These are phyloP conservation scores for Mormyrops boulengeri DNA, from an alignment of 2,797 vertebrate genomes.

Conservation along the genomic window DNA sequence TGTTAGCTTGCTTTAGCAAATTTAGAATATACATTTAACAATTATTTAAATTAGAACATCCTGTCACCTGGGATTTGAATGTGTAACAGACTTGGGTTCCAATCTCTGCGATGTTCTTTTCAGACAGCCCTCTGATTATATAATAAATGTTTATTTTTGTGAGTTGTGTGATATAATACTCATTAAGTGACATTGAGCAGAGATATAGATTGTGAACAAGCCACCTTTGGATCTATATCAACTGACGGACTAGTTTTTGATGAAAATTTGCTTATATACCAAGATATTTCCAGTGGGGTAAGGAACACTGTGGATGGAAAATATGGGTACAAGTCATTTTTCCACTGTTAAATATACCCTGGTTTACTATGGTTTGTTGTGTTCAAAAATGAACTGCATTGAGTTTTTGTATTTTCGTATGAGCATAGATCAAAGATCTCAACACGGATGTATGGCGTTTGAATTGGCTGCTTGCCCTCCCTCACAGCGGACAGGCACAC, in stretches of 20 bases:
- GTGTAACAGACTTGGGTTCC: not conserved
- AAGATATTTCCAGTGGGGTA: not conserved
- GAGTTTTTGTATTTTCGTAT: not conserved
- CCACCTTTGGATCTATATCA: not conserved
- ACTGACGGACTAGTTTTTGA: not conserved
- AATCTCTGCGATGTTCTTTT: not conserved
- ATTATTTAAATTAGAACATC: slow-evolving; percentile 7
- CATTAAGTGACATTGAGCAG: not conserved
- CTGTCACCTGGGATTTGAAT: not conserved
- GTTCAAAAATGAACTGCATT: not conserved
- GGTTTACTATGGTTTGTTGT: not conserved
- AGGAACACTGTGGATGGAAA: not conserved
- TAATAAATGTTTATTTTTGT: not conserved
- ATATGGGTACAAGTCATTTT: not conserved
- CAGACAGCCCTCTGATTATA: not conserved
- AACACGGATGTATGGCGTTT: no score
- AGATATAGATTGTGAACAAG: not conserved
- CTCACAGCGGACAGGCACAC: slow-evolving; percentile 77
- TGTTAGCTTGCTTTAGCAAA: not conserved
- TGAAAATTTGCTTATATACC: not conserved
- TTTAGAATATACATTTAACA: slow-evolving; percentile 1
- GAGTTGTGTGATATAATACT: not conserved
- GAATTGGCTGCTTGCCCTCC: not conserved
- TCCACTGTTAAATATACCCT: not conserved
- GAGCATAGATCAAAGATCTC: not conserved